phyloP scores from a whole-genome alignment of 2,113 vertebrate species.

The Xiphophorus maculatus region DNA sequence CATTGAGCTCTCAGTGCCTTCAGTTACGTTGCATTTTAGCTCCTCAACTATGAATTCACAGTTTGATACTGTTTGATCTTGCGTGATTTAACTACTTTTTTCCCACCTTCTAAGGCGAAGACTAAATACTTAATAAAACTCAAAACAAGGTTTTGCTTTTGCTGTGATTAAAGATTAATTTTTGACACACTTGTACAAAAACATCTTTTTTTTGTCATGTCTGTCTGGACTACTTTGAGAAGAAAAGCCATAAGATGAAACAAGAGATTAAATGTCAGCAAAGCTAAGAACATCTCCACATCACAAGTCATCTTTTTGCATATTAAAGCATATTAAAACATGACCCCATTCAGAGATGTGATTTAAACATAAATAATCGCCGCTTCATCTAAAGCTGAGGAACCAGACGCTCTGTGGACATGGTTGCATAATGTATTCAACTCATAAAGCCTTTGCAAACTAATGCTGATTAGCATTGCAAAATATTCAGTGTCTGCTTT shows the following conservation, averaged over 20 bases:
- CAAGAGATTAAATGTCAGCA: constrained; percentile 63
- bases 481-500: constrained; percentile 38
- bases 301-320: constrained; percentile 63
- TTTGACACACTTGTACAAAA: neutral
- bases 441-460: constrained; percentile 38
- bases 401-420: constrained; percentile 30
- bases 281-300: constrained; percentile 44
- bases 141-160: constrained; percentile 9
- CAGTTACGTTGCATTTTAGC: constrained; percentile 12
- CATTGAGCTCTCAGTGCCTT: constrained; percentile 7
- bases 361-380: constrained; percentile 52
- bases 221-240: constrained; percentile 40
- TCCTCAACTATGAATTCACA: constrained; percentile 29
- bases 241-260: constrained; percentile 40
- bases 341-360: constrained; percentile 33
- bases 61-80: constrained; percentile 74
- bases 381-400: constrained; percentile 28
- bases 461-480: constrained; percentile 39
- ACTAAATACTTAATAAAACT: constrained; percentile 64
- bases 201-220: constrained; percentile 9
- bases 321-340: constrained; percentile 68
- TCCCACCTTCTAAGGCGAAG: constrained; percentile 34
- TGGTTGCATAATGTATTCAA: constrained; percentile 47
- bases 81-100: constrained; percentile 38
- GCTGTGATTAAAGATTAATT: constrained; percentile 31